Evolutionary conservation across 2,797 vertebrate genomes (phyloP), one percentile per base, ranked within the genome.

Genomic region (Poeciliopsis paucimaculata): DNA sequence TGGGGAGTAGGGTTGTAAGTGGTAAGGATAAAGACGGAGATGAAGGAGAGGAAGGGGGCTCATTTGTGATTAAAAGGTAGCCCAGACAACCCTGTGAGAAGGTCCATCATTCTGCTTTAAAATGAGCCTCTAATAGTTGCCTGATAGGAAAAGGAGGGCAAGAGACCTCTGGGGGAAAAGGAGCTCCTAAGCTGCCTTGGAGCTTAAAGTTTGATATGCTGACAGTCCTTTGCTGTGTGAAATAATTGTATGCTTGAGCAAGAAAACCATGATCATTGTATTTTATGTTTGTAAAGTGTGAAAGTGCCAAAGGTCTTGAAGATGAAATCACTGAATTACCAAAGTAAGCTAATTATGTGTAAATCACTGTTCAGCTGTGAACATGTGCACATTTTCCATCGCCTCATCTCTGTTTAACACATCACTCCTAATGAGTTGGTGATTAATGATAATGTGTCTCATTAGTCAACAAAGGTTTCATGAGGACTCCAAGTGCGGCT

Each of bases 61-160:
- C 92, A 90, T 93, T 92, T 92, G 92, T 91, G 92, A 95, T 94
- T 95, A 94, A 94, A 93, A 94, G 93, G 92, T 89, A 89, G 92
- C 72, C 91, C 91, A 91, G 92, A 95, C 93, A 92, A 92, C 86
- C 86, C 89, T 93, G 83, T 72, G 62, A 92, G 90, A 84, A 73
- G 81, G 88, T 77, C 88, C 91, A 94, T 95, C 91, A 94, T 87
- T 94, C 94, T 94, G 88, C 81, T 90, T 87, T 88, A 89, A 93
- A 91, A 90, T 88, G 84, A 92, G 90, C 79, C 78, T 87, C 88
- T 95, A 95, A 92, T 94, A 90, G 93, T 91, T 86, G 88, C 85
- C 41, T 34, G 81, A 89, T 90, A 94, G 87, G 86, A 81, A 86
- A 77, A 76, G 82, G 84, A 82, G 87, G 79, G 86, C 88, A 82